A percentile compares a stretch with the other conserved stretches of the same genome.
phyloP scores from a whole-genome alignment of 2,113 vertebrate genomes.

The Chinchilla lanigera region DNA sequence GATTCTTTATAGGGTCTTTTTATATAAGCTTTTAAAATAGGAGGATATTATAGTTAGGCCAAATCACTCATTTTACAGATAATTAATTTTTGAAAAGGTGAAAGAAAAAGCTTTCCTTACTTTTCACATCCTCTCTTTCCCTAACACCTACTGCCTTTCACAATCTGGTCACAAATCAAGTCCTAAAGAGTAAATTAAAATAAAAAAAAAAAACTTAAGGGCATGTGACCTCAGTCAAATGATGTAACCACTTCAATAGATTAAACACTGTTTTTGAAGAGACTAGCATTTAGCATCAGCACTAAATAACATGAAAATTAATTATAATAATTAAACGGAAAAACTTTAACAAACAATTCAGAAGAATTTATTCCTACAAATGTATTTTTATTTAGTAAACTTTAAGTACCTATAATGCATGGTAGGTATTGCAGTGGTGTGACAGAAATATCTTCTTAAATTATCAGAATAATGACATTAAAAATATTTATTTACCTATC shows the following conservation, averaged over 20 bases:
- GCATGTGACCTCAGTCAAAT: background rate
- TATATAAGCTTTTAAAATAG: conserved; percentile 36
- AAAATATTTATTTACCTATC: conserved; percentile 52
- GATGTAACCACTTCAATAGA: background rate
- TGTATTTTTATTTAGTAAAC: conserved; percentile 61
- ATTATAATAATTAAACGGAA: background rate
- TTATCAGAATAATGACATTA: conserved; percentile 46
- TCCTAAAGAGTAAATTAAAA: background rate
- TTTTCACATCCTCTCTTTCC: background rate
- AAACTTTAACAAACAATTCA: conserved; percentile 15
- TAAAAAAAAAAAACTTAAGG: background rate
- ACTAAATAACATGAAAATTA: background rate
- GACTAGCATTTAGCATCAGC: background rate
- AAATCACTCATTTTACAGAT: conserved; percentile 19
- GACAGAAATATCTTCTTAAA: conserved; percentile 42
- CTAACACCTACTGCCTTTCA: background rate
- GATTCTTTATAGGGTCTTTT: conserved; percentile 9
- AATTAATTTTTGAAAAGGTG: conserved; percentile 26
- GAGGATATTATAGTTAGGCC: background rate
- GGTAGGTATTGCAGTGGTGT: background rate
- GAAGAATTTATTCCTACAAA: conserved; percentile 3
- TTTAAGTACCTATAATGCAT: background rate
- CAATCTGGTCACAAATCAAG: conserved; percentile 19
- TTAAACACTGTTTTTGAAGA: background rate
- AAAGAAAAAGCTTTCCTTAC: background rate